Conservation (phyloP, 2,888 invertebrate species). For the Ecliptopera silaceata region DNA sequence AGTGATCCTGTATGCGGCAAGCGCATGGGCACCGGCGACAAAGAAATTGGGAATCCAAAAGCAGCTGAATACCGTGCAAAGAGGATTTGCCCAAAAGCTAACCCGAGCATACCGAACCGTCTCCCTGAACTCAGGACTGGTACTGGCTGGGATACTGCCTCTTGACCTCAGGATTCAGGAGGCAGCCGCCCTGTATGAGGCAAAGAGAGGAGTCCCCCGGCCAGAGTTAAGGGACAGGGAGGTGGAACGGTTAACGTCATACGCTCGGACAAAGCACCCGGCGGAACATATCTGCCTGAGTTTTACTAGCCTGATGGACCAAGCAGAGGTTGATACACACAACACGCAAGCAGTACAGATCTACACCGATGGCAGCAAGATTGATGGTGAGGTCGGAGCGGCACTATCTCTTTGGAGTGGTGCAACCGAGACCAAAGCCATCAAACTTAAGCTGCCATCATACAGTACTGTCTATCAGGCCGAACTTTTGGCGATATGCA, state of each 20-base stretch:
- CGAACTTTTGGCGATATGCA: no score
- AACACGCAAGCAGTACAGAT: neutral
- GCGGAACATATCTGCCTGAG: neutral
- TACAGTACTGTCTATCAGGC: neutral
- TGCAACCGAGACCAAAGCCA: neutral
- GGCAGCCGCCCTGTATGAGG: neutral
- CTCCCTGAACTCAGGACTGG: no score
- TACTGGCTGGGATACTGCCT: no score
- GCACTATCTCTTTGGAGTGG: no score
- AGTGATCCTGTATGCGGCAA: neutral
- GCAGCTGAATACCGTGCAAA: neutral
- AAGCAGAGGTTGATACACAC: neutral
- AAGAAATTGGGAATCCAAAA: conserved; percentile 1
- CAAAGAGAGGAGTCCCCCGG: neutral
- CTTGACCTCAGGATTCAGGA: conserved; percentile 18
- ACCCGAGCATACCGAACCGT: no score
- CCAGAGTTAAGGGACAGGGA: neutral
- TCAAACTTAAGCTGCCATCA: neutral
- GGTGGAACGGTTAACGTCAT: neutral
- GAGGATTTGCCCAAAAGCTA: no score
- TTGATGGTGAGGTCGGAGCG: no score
- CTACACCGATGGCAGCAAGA: no score
- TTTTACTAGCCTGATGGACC: conserved; percentile 14
- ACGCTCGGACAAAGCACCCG: conserved; percentile 1
- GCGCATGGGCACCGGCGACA: neutral